Conservation (phyloP, 2,797 vertebrate species). For the Dicrostonyx torquatus region DNA sequence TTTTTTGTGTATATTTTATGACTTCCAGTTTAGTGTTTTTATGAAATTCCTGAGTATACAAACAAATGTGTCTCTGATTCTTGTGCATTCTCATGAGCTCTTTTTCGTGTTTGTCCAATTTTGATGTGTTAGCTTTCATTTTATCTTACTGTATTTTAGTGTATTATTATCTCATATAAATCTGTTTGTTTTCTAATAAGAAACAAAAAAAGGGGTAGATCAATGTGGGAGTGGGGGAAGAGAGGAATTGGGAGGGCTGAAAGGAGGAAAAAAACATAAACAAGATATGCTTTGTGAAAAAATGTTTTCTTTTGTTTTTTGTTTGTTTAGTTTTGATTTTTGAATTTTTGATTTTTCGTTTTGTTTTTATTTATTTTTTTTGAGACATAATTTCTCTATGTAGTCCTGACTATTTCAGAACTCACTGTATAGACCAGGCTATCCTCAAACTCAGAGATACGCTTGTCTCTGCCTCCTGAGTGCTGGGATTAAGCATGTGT, state of each 20-base stretch:
- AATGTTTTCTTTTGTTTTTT: not conserved
- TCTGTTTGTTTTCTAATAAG: not conserved
- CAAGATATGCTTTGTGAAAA: not conserved
- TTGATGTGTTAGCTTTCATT: not conserved
- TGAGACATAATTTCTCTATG: not conserved
- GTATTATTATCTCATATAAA: not conserved
- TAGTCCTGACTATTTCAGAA: not conserved
- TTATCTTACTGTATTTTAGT: not conserved
- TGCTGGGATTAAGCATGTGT: not conserved
- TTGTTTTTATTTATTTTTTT: not conserved
- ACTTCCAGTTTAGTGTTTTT: not conserved
- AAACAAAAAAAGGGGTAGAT: not conserved
- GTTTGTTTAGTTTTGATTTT: not conserved
- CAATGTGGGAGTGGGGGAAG: not conserved
- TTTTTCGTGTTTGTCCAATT: not conserved
- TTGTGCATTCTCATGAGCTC: not conserved
- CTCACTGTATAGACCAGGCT: not conserved
- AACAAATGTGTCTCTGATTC: not conserved
- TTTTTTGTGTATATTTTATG: not conserved
- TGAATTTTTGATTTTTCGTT: not conserved
- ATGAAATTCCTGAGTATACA: not conserved
- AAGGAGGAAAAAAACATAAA: too few species aligned
- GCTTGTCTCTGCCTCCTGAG: not conserved
- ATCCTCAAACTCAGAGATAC: not conserved
- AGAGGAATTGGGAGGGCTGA: not conserved